Evolutionary conservation across 2,113 vertebrate genomes (phyloP), one percentile per base, ranked within the genome.

Genomic region (Ictalurus furcatus): DNA sequence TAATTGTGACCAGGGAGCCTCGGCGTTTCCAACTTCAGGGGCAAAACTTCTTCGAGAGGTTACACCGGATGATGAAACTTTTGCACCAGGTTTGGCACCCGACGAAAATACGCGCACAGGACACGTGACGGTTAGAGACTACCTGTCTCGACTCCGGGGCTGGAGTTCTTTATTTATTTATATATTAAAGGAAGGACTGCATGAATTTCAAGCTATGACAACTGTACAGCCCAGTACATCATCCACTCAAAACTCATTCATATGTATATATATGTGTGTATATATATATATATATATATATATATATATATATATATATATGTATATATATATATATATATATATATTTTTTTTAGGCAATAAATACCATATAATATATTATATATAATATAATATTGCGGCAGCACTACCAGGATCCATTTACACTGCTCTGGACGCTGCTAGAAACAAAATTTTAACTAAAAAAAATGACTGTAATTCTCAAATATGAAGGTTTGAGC

Each of bases 21-120:
- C 81, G 1, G 6, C 28, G 21, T 34, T 30, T 44, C 58, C 14
- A 83, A 56, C 69, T 85, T 90, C 2, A 23, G 54, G 71, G 52
- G 34, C 54, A 7, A 79, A 79, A 79, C 56, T 86, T 86, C 23
- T 76, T 48, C 65, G 19, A 40, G 61, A 76, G 86, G 78, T 88
- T 88, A 88, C 87, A 83, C 34, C 3, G 52, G 52, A 40, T 88
- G 87, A 88, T 88, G 87, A 88, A 83, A 88, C 25, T 37, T 88
- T 88, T 88, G 65, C 87, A 82, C 37, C 23, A 5, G 80, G 61
- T 58, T 82, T 58, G 78, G 87, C 23, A 40, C 7, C 23, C 13
- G 2, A 11, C 0, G 48, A 82, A 69, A 37, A 88, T 71, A 25
- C 17, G 52, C 0, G 48, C 48, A 52, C 48, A 52, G 78, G 79